Percentiles rank a stretch among this genome's conserved stretches.
Evolutionary conservation across 2,888 invertebrate genomes (phyloP).

Genomic region (Amaurobius ferox): DNA sequence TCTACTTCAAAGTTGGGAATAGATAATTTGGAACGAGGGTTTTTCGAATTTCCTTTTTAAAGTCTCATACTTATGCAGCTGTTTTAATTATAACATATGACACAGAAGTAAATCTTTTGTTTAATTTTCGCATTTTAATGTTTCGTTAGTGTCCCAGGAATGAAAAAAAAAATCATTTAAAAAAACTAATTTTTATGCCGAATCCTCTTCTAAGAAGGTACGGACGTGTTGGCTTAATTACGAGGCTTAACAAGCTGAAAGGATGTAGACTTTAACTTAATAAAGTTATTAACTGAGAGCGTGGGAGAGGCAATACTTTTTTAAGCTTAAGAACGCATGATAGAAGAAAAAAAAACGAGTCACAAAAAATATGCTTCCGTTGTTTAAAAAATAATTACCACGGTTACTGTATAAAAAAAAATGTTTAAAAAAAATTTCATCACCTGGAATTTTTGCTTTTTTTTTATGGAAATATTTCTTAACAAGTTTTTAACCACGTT

Average conservation of each 20-base stretch:
- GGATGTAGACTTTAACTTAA: constrained; percentile 69
- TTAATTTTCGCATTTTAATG: not conserved
- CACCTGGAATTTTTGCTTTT: not conserved
- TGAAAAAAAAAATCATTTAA: not conserved
- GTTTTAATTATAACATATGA: too few relatives aligned
- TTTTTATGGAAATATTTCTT: not conserved
- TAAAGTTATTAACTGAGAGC: constrained; percentile 66
- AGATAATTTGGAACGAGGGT: too few relatives aligned
- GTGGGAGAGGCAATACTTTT: constrained; percentile 4
- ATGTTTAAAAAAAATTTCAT: not conserved
- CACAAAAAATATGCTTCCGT: constrained; percentile 23
- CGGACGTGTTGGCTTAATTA: constrained; percentile 58
- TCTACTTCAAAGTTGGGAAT: too few relatives aligned
- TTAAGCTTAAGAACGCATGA: not conserved
- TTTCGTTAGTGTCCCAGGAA: not conserved
- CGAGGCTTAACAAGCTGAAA: constrained; percentile 63
- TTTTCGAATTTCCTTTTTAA: too few relatives aligned
- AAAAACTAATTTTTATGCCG: not conserved
- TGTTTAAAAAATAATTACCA: constrained; percentile 61
- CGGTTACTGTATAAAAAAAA: constrained; percentile 32
- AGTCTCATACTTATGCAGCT: too few relatives aligned
- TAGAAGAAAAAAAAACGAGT: constrained; percentile 19
- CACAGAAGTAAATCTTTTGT: too few relatives aligned
- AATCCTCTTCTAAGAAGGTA: not conserved
- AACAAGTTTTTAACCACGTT: constrained; percentile 2